Base-by-base conservation (phyloP, 2,113 vertebrate genomes). In the Elanoides forficatus region DNA sequence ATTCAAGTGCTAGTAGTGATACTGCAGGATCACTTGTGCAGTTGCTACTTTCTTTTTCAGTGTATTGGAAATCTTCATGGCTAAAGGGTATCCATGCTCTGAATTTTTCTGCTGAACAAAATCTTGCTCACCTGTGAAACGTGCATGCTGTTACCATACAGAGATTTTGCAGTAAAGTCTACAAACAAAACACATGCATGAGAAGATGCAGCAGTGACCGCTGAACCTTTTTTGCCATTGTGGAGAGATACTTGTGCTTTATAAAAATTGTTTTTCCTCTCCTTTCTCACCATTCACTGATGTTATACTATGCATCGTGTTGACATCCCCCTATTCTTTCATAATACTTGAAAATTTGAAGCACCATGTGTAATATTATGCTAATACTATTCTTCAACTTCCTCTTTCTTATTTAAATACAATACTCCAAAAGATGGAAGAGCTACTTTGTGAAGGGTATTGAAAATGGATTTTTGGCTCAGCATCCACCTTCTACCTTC, bases 391-490 rank as follows among this genome's bases (percentile, higher is more conserved):
- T 68, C 23, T 40, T 62, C 27, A 43, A 27, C 21, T 88, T 85
- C 25, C 17, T 82, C 47, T 72, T 67, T 86, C 13, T 63, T 68
- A 36, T 67, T 63, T 67, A 80, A 72, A 80, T 67, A 11, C 2
- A 75, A 36, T 48, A 48, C n/a, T 93, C 16, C 26, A 36, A 47
- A 48, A 78, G 18, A 30, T 19, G 17, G 23, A 75, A 72, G 32
- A 76, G 32, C 11, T 42, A 4, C n/a, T 67, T 81, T 18, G 10
- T 45, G 36, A 62, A 36, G 0, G 0, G 3, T 72, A 27, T 80
- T 55, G 40, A 82, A 89, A 76, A 48, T 47, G 47, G 23, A 73
- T 78, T 80, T 79, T 55, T 68, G 22, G 22, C 55, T 73, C 30
- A 22, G 19, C 36, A 66, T 73, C 36, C 15, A 27, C 26, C 63